Evolutionary conservation across 2,888 invertebrate genomes (phyloP), one percentile per base, ranked within the genome.

Genomic region (Tridacna gigas): DNA sequence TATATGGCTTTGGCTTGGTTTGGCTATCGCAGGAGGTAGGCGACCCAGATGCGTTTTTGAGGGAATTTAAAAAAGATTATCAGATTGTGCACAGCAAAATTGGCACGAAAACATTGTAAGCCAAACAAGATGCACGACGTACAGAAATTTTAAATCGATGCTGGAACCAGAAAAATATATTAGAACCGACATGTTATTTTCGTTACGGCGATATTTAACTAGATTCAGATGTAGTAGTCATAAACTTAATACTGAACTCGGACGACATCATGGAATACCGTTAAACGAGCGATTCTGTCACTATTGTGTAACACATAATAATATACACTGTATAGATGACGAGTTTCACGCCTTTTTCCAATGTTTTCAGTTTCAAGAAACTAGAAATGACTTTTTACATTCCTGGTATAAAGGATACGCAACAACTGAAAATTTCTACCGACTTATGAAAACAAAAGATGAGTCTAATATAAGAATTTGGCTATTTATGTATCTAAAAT

Each of bases 261-360:
- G 79, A 65, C 73, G 79, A 1, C 79, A 74, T 26, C 12, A 48
- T n/a, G 28, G 26, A 3, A 79, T 74, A 47, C 45, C n/a, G 7
- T 65, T 61, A 45, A 47, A 60, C n/a, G 60, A 71, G 13, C 26
- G 71, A 71, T 45, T 60, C 3, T 78, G 77, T n/a, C 4, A 15
- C 47, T 78, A 45, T 22, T 71, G 77, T 71, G 26, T 56, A 22
- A 56, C 22, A 11, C 56, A 69, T 4, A 20, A 15, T 11, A 61
- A 71, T 28, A 22, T 51, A 45, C 15, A 51, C 9, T 4, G 48
- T 67, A 18, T 78, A 48, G 77, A 78, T 25, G 77, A 69, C 26
- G 77, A 78, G 45, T 69, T 60, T 78, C 77, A 69, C 66, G 71
- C 69, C 18, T 78, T 78, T 45, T 78, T 67, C n/a, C n/a, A 25